These are phyloP conservation scores for Abrostola tripartita DNA, from an alignment of 2,888 invertebrate genomes.

Conservation along the genomic window DNA sequence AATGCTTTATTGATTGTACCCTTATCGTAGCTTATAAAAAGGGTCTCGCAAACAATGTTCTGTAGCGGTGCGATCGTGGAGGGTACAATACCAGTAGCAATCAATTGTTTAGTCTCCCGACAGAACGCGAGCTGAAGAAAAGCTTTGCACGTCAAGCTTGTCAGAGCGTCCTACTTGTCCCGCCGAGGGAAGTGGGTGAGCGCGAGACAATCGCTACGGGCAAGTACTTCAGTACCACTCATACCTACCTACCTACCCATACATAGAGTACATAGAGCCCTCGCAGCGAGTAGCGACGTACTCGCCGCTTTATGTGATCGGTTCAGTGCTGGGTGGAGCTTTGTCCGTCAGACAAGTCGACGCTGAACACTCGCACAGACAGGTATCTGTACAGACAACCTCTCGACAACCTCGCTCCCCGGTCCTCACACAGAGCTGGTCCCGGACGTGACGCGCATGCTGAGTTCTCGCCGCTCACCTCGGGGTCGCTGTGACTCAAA, in stretches of 20 bases:
- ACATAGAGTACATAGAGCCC: background rate
- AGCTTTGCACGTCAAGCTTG: conserved; percentile 24
- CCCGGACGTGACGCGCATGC: conserved; percentile 42
- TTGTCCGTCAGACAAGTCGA: conserved; percentile 25
- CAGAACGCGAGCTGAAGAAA: conserved; percentile 12
- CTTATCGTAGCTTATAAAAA: too few relatives aligned
- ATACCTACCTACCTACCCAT: background rate
- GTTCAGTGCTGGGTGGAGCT: conserved; percentile 12
- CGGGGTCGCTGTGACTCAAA: conserved; percentile 18
- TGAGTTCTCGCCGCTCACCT: conserved; percentile 3
- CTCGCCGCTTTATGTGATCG: conserved; percentile 2
- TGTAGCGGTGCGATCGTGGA: background rate
- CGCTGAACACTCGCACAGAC: conserved; percentile 4
- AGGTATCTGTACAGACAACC: conserved; percentile 31
- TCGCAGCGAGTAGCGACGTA: conserved; percentile 1
- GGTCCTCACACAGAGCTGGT: conserved; percentile 35
- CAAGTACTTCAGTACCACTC: background rate
- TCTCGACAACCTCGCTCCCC: conserved; percentile 18
- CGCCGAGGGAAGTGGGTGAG: conserved; percentile 21
- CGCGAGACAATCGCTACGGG: conserved; percentile 2
- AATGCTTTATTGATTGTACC: too few relatives aligned
- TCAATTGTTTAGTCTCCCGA: conserved; percentile 14
- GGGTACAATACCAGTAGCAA: conserved; percentile 1
- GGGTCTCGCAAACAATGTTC: too few relatives aligned
- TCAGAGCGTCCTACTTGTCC: background rate